Evolutionary conservation across 1,140 invertebrate genomes (phyloP).

Genomic region (Leucophenga varia): DNA sequence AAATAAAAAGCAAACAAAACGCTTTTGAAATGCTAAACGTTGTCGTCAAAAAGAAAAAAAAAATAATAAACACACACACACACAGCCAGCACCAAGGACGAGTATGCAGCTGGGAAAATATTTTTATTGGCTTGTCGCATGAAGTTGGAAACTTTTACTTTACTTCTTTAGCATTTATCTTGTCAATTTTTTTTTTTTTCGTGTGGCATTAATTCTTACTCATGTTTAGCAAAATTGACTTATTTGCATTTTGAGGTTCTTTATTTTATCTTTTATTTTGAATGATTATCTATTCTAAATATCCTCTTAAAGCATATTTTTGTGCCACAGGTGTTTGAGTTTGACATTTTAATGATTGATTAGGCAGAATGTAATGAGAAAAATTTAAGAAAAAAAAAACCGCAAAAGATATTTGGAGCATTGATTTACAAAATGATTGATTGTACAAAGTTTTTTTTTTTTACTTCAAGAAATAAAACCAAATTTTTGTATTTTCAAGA

Average conservation of each 20-base stretch:
- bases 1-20: constrained; percentile 41
- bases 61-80: constrained; percentile 18
- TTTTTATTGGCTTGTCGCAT: constrained; percentile 43
- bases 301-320: not conserved
- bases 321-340: constrained; percentile 35
- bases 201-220: constrained; percentile 46
- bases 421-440: too few species aligned
- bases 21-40: constrained; percentile 53
- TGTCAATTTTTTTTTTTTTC: constrained; percentile 52
- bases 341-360: constrained; percentile 28
- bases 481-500: not conserved
- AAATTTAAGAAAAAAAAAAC: constrained; percentile 1
- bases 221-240: constrained; percentile 45
- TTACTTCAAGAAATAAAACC: not conserved
- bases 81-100: constrained; percentile 24
- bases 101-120: constrained; percentile 30
- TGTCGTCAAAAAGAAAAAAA: constrained; percentile 4
- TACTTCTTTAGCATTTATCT: constrained; percentile 38
- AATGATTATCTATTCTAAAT: constrained; percentile 29
- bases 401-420: not conserved
- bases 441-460: too few species aligned
- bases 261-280: too few species aligned
- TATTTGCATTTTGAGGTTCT: constrained; percentile 48
- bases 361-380: constrained; percentile 1
- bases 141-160: too few species aligned